Base-by-base conservation (phyloP, 2,888 invertebrate genomes). In the Lepetodrilus schrolli region DNA sequence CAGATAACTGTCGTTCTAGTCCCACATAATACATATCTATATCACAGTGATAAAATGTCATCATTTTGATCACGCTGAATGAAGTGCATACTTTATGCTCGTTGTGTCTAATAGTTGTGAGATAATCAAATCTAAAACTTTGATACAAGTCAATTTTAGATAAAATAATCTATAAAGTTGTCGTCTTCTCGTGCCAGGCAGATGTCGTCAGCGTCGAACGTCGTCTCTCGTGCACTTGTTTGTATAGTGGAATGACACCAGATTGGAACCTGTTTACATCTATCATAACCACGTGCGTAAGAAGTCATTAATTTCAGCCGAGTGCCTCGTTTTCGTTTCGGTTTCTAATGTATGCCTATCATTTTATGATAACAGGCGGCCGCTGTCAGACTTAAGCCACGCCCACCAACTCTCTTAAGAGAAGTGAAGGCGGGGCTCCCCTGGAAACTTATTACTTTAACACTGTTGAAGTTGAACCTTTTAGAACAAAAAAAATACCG, bases 241-340 rank as follows among this genome's bases (percentile, higher is more conserved):
- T 58, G 58, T 58, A 34, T 58, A 30, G 58, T 34, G 58, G 58
- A 58, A 58, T 58, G 58, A 58, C 58, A 58, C 58, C 30, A 23
- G 58, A 58, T 58, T 58, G 26, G 58, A 58, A 58, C 58, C 58
- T 58, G 58, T 58, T 58, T 58, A 58, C 58, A 58, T 58, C 58
- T 58, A 58, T 58, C 58, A 58, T 58, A 30, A n/a, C n/a, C 58
- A 58, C 58, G 58, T 58, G 58, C 58, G 58, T 58, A 58, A 58
- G 58, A 58, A 34, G 30, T 58, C 58, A 58, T 58, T 58, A 58
- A 58, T 58, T 43, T 58, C 58, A 26, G 30, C 34, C 58, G 58
- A 58, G 58, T 58, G 58, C 58, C 58, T 58, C 58, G 58, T 58
- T 58, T 58, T 58, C 58, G 30, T 58, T 30, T 34, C 34, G 58